Evolutionary conservation across 2,113 vertebrate species (phyloP).

Genomic region (Hemibagrus wyckioides): DNA sequence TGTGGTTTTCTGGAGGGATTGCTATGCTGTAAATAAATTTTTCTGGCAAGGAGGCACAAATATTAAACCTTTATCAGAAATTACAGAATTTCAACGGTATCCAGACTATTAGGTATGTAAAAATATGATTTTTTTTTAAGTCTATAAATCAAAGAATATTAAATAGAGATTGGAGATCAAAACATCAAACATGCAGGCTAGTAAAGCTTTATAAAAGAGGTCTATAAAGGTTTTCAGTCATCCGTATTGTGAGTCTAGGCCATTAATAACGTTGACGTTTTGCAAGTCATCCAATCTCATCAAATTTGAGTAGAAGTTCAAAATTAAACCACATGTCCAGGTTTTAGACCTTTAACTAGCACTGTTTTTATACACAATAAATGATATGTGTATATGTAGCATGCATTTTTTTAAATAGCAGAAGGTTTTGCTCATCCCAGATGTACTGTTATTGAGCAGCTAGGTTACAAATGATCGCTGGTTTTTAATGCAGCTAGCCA

Average conservation of each 20-base stretch:
- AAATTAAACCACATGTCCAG: not conserved
- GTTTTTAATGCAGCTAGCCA: not conserved
- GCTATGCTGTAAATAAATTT: not conserved
- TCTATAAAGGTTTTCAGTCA: conserved; percentile 1
- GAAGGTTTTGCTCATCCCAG: not conserved
- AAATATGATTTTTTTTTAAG: not conserved
- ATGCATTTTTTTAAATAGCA: not conserved
- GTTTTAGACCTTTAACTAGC: not conserved
- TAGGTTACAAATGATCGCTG: not conserved
- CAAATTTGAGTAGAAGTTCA: not conserved
- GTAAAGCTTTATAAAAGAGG: not conserved
- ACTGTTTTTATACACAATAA: not conserved
- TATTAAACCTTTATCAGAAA: conserved; percentile 7
- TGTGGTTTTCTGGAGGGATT: not conserved
- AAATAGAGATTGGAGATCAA: not conserved
- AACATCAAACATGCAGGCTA: conserved; percentile 7
- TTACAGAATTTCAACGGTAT: not conserved
- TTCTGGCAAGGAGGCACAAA: not conserved
- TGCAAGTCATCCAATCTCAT: not conserved
- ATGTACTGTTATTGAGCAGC: not conserved
- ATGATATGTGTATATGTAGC: not conserved
- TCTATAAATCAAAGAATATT: not conserved
- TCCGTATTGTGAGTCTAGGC: not conserved
- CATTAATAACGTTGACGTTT: conserved; percentile 14
- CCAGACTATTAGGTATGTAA: not conserved